Percentiles rank a stretch among this genome's conserved stretches.
These are phyloP conservation scores for Nestor notabilis DNA, from an alignment of 2,113 vertebrate species.

Conservation along the genomic window DNA sequence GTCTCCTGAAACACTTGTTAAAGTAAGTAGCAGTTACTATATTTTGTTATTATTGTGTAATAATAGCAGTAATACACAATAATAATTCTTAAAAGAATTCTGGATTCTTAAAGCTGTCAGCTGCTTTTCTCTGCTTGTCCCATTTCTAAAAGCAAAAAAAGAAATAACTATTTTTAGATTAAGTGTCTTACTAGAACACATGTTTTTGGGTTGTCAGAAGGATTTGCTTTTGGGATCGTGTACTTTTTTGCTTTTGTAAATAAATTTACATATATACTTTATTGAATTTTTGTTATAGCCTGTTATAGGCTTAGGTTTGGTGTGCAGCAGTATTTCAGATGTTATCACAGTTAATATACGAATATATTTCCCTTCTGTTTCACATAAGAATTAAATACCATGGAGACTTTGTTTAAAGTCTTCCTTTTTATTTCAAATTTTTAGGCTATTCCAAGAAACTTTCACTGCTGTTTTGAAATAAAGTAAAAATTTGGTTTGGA, in stretches of 20 bases:
- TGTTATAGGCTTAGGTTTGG: background rate
- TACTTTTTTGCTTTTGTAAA: background rate
- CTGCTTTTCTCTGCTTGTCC: background rate
- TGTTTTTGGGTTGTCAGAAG: background rate
- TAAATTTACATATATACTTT: background rate
- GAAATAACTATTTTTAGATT: background rate
- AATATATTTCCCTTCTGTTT: background rate
- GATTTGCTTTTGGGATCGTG: background rate
- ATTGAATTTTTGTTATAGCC: background rate
- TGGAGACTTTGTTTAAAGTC: background rate
- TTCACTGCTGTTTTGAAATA: background rate
- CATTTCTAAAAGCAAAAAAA: background rate
- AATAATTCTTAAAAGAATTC: background rate
- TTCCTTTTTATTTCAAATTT: background rate
- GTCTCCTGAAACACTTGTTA: constrained; percentile 93
- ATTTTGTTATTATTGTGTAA: background rate
- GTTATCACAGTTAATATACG: background rate
- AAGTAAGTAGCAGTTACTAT: constrained; percentile 76
- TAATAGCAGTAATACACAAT: background rate
- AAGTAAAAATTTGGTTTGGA: background rate
- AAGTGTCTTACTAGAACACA: background rate
- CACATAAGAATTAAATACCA: background rate
- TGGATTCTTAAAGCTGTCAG: background rate
- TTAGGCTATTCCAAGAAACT: background rate
- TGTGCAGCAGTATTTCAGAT: background rate